Evolutionary conservation across 53 echinoderm and acorn worm genomes (phyloP).

Genomic region (Echinometra lucunter): DNA sequence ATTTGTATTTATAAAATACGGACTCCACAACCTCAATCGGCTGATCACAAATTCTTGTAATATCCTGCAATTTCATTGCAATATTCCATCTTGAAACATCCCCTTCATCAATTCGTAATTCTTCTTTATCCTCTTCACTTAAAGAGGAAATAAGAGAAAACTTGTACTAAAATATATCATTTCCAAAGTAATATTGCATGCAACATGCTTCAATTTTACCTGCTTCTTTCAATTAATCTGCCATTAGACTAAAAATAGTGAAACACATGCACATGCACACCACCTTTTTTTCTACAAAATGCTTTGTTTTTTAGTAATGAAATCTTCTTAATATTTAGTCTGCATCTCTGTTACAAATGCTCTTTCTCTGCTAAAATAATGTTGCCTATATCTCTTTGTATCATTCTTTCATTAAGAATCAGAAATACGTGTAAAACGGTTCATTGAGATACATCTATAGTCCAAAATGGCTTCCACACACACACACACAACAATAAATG

Average conservation of each 20-base stretch:
- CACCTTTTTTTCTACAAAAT: too few relatives aligned
- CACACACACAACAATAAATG: neutral
- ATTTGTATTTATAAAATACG: constrained; percentile 14
- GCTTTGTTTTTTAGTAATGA: too few relatives aligned
- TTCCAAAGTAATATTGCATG: neutral
- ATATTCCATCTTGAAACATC: neutral
- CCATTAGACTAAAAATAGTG: neutral
- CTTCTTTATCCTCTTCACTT: neutral
- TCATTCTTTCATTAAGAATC: neutral
- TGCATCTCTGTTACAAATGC: neutral
- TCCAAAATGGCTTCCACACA: neutral
- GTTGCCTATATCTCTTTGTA: neutral
- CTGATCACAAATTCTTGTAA: neutral
- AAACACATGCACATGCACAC: neutral
- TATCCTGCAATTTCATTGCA: neutral
- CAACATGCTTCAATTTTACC: neutral
- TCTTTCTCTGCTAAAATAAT: neutral
- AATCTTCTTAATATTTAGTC: neutral
- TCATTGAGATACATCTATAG: neutral
- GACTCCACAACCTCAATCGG: neutral
- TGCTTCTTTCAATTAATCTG: neutral
- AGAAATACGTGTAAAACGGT: neutral
- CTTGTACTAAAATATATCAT: neutral
- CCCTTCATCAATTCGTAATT: neutral
- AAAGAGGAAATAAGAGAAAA: neutral